These are phyloP conservation scores for Labrus mixtus DNA, from an alignment of 2,113 vertebrate genomes.

Conservation along the genomic window DNA sequence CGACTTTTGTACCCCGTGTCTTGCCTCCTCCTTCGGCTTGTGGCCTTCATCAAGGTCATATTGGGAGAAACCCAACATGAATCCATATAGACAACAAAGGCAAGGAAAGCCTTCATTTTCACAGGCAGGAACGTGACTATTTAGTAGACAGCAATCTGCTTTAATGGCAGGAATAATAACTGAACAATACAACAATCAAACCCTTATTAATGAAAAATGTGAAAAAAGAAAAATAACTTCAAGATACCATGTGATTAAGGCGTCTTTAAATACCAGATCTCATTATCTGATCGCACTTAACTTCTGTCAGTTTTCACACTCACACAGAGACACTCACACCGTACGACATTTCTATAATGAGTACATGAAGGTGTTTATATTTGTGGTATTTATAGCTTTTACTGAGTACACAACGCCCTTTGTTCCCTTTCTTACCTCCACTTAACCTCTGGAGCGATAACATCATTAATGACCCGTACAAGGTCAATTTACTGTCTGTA, in stretches of 20 bases:
- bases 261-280: conserved; percentile 30
- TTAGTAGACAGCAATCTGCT: too few species aligned
- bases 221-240: background rate
- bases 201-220: background rate
- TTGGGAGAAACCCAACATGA: too few species aligned
- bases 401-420: background rate
- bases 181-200: background rate
- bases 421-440: conserved; percentile 2
- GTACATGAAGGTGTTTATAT: conserved; percentile 1
- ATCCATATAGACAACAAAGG: too few species aligned
- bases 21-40: too few species aligned
- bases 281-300: conserved; percentile 29
- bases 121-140: too few species aligned
- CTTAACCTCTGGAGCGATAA: conserved; percentile 25
- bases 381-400: background rate
- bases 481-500: conserved; percentile 34
- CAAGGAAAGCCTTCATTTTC: too few species aligned
- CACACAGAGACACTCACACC: background rate
- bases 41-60: too few species aligned
- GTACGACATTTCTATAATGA: background rate
- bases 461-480: conserved; percentile 18
- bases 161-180: too few species aligned
- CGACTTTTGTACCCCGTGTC: too few species aligned
- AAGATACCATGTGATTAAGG: background rate
- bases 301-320: conserved; percentile 27